A percentile compares a stretch with the other conserved stretches of the same genome.
These are phyloP conservation scores for Monopterus albus DNA, from an alignment of 2,113 vertebrate species.

Conservation along the genomic window DNA sequence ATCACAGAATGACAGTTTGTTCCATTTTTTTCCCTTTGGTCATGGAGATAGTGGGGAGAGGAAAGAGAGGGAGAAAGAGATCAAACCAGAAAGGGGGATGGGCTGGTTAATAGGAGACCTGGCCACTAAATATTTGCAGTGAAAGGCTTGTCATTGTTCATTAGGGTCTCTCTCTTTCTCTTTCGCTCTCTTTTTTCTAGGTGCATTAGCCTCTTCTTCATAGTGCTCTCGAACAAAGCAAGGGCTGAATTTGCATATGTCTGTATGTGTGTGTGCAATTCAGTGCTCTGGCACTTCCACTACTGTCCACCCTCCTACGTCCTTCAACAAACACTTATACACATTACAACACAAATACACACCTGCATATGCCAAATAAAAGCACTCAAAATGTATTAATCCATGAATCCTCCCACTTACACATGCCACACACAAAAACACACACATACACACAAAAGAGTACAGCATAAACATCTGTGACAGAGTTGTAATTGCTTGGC, in stretches of 20 bases:
- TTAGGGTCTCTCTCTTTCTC: conserved; percentile 51
- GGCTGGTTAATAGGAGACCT: conserved; percentile 47
- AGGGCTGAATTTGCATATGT: conserved; percentile 41
- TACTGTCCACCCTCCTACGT: conserved; percentile 14
- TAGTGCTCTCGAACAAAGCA: conserved; percentile 56
- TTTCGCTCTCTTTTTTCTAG: conserved; percentile 52
- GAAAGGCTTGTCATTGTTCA: conserved; percentile 63
- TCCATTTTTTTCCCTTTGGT: conserved; percentile 56
- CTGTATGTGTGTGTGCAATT: conserved; percentile 5
- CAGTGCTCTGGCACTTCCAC: conserved; percentile 7
- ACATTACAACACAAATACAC: conserved; percentile 5
- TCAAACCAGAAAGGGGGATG: conserved; percentile 22
- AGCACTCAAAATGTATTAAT: conserved; percentile 19
- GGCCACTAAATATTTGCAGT: conserved; percentile 60
- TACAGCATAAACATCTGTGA: not conserved
- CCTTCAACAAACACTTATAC: conserved; percentile 17
- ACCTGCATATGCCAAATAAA: conserved; percentile 18
- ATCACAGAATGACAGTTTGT: conserved; percentile 62
- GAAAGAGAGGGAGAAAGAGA: not conserved
- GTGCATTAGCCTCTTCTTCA: conserved; percentile 65
- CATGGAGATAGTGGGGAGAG: not conserved
- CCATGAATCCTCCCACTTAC: conserved; percentile 4
- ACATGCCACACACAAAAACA: not conserved
- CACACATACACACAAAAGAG: no score
- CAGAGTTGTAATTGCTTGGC: not conserved